Percentiles rank a stretch among this genome's conserved stretches.
Evolutionary conservation across 2,113 vertebrate species (phyloP).

Genomic region (Choloepus hoffmanni): DNA sequence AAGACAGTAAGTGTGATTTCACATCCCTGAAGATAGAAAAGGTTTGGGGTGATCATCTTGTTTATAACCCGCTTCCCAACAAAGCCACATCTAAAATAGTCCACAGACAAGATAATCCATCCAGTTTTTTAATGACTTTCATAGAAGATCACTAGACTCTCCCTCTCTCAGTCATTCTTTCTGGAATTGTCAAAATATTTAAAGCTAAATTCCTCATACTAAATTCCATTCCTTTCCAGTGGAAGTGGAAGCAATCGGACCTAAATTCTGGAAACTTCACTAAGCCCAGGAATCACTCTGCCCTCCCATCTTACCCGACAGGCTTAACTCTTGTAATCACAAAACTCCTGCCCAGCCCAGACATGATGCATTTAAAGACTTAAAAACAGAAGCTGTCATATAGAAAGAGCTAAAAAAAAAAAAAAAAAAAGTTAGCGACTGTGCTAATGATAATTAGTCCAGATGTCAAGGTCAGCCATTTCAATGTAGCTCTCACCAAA

Average conservation of each 20-base stretch:
- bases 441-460: neutral
- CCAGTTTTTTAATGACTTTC: neutral
- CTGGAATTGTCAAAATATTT: neutral
- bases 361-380: neutral
- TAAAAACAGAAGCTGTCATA: neutral
- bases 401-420: neutral
- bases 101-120: neutral
- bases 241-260: neutral
- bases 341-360: neutral
- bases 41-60: neutral
- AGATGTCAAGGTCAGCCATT: neutral
- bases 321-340: neutral
- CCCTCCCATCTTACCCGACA: neutral
- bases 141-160: neutral
- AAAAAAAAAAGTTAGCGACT: neutral
- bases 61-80: slow-evolving; percentile 13
- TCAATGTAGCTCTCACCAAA: neutral
- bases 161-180: neutral
- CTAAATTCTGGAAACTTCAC: slow-evolving; percentile 17
- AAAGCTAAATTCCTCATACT: neutral
- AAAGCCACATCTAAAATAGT: slow-evolving; percentile 18
- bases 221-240: neutral
- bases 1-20: neutral
- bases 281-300: neutral
- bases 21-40: neutral